Base-by-base conservation (phyloP, 2,797 vertebrate genomes). In the Rhinophrynus dorsalis region DNA sequence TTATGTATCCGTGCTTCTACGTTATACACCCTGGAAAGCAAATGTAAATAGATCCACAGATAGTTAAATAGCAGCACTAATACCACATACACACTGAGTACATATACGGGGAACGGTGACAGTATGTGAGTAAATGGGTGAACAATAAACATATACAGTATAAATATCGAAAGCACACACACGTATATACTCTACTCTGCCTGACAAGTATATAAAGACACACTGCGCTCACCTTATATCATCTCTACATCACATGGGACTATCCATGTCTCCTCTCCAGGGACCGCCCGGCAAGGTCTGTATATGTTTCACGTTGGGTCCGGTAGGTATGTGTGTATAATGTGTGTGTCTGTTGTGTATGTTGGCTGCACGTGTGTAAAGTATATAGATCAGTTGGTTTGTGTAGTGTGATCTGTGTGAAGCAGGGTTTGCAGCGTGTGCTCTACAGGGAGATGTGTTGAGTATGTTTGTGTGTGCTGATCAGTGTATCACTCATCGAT, bases 151-250 rank as follows among this genome's bases (percentile, higher is more conserved):
- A n/a, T n/a, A n/a, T n/a, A n/a, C n/a, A n/a, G n/a, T n/a, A n/a
- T n/a, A n/a, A n/a, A n/a, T n/a, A n/a, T n/a, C n/a, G n/a, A n/a
- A n/a, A n/a, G n/a, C n/a, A n/a, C n/a, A n/a, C n/a, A n/a, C n/a
- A n/a, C n/a, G n/a, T n/a, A n/a, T n/a, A n/a, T n/a, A n/a, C n/a
- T n/a, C n/a, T n/a, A n/a, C n/a, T n/a, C n/a, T n/a, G n/a, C 32
- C 2, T 33, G 32, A 12, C 32, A 35, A 35, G 32, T 35, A 35
- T 35, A 6, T 35, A 35, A 10, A 2, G 9, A 23, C 6, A 21
- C 6, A 10, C 5, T 21, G 26, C n/a, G 17, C 68, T 63, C 30
- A 70, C 68, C 68, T 70, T 56, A 27, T 47, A 18, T 61, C 33
- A 42, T 42, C 11, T 52, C 27, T 38, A n/a, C 56, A 42, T 61